phyloP scores from a whole-genome alignment of 2,888 invertebrate genomes.

The Timema podura region DNA sequence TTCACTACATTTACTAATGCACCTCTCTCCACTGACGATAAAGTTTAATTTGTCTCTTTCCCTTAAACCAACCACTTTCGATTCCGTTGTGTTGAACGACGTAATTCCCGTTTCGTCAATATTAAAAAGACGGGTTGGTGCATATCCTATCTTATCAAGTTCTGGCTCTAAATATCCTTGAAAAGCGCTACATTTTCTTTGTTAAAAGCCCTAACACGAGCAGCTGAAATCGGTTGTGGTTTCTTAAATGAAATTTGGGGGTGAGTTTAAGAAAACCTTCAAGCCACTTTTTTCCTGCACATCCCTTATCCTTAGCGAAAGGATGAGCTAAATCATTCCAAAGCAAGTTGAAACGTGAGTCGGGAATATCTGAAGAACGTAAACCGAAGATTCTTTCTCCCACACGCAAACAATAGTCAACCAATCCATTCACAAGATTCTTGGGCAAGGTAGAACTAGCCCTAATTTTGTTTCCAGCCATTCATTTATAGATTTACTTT shows the following conservation, averaged over 20 bases:
- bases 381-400: constrained; percentile 4
- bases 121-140: background rate
- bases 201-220: background rate
- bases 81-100: background rate
- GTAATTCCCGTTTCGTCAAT: background rate
- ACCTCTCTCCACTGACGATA: background rate
- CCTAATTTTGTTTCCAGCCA: background rate
- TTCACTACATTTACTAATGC: background rate
- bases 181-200: background rate
- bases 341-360: background rate
- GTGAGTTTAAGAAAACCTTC: background rate
- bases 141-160: background rate
- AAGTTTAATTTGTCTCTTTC: background rate
- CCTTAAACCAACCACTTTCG: background rate
- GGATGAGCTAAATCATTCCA: background rate
- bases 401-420: constrained; percentile 1
- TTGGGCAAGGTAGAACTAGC: background rate
- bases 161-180: background rate
- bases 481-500: background rate
- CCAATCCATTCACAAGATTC: background rate
- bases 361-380: background rate
- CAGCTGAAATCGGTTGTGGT: background rate
- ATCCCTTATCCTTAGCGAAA: background rate
- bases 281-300: background rate
- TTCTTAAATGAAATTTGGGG: background rate